These are phyloP conservation scores for Schizopygopsis pylzovi DNA, from an alignment of 2,797 vertebrate species.

Conservation along the genomic window DNA sequence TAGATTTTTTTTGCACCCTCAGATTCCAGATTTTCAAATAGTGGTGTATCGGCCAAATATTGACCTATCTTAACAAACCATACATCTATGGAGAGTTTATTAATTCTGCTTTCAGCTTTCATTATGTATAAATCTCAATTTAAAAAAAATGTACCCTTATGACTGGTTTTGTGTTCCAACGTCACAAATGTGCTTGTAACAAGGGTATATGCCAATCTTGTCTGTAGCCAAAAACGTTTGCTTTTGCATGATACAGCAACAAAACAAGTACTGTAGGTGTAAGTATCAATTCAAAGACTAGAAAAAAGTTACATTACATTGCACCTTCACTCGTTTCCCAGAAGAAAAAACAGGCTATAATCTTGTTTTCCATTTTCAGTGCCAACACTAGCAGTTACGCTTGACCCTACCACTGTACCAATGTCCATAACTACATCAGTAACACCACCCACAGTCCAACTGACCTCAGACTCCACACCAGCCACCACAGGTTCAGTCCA, in stretches of 20 bases:
- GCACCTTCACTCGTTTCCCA: not conserved
- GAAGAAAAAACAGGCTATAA: not conserved
- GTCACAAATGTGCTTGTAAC: no score
- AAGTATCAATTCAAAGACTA: not conserved
- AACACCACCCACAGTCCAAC: constrained; percentile 19
- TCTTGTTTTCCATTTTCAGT: constrained; percentile 25
- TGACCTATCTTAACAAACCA: no score
- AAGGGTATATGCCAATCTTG: not conserved
- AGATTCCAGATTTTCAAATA: no score
- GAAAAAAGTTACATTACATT: not conserved
- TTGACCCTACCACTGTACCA: constrained; percentile 18
- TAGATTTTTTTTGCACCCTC: no score
- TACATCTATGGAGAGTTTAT: no score
- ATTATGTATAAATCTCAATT: no score
- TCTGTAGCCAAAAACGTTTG: not conserved
- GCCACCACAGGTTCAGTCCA: constrained; percentile 19
- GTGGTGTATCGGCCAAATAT: no score
- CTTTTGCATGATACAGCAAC: not conserved
- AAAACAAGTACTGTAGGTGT: not conserved
- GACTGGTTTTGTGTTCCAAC: no score
- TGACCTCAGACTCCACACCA: constrained; percentile 31
- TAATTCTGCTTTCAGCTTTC: no score
- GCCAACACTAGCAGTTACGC: constrained; percentile 14
- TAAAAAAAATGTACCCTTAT: no score
- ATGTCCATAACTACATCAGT: constrained; percentile 11